Evolutionary conservation across 2,797 vertebrate species (phyloP), one percentile per base, ranked within the genome.

Genomic region (Ceyx erithaca): DNA sequence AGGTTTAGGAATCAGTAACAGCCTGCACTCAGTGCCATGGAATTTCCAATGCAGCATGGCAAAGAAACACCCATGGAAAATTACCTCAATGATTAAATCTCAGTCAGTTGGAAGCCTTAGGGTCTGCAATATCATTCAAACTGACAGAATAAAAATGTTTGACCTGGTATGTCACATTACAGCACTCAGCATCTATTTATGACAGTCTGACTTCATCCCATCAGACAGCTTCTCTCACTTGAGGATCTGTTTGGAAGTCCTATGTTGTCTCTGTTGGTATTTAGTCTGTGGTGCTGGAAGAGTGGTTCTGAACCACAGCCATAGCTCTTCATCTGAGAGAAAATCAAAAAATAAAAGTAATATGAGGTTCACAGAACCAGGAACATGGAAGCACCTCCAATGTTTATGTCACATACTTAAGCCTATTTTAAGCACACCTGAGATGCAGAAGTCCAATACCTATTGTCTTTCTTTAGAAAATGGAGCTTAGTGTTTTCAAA

Each of bases 121-220:
- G 84, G 58, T 59, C 79, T 58, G 52, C 31, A 68, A 28, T 69
- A 77, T 92, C 88, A 96, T 85, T 89, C 76, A 89, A 93, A 93
- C 31, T 93, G 93, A 96, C 94, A 90, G 91, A 78, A 95, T 85
- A 79, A 91, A 95, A 96, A 91, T 95, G 84, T 97, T 96, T 95
- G 96, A 97, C 94, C 88, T 94, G 89, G 79, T 95, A 89, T 96
- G 94, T 91, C 96, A 92, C 77, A 93, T 95, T 89, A 64, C 61
- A 90, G 70, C 61, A 67, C 59, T 88, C 55, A 49, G 17, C 28
- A 59, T 80, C 77, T 78, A 69, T 94, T 95, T 92, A 80, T 83
- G 75, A 89, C 71, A 61, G 51, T 59, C 75, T 95, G 90, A 94
- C 43, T 94, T 88, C 93, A 94, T 96, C 59, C 59, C 43, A 23